phyloP scores from a whole-genome alignment of 2,888 invertebrate species.

The Nezara viridula region DNA sequence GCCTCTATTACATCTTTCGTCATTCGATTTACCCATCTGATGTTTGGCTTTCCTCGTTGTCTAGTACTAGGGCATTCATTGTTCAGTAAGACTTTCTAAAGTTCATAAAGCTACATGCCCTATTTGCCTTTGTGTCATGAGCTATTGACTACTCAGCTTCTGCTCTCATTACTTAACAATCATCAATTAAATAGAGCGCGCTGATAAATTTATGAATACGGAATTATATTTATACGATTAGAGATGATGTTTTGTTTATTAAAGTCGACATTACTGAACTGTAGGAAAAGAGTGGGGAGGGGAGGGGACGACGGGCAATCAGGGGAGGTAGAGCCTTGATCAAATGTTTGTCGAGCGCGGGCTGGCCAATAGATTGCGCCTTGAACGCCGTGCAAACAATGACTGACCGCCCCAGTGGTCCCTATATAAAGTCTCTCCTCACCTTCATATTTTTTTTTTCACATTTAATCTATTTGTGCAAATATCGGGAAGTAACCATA shows the following conservation, averaged over 20 bases:
- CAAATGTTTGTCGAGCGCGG: conserved; percentile 5
- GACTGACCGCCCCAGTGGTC: not conserved
- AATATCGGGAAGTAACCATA: not conserved
- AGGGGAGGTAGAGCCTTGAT: not conserved
- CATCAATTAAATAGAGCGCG: no score
- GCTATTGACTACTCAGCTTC: no score
- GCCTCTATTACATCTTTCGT: no score
- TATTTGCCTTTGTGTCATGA: no score
- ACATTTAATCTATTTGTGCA: not conserved
- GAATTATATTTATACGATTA: no score
- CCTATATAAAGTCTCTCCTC: not conserved
- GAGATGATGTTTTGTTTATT: not conserved
- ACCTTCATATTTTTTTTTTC: not conserved
- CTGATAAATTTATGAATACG: no score
- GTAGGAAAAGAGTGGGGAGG: not conserved
- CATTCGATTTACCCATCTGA: no score
- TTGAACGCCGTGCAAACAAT: not conserved
- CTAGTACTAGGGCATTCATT: no score
- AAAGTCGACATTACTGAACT: not conserved
- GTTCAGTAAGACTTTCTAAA: no score
- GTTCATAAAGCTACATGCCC: no score
- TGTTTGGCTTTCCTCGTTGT: no score
- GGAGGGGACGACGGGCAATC: not conserved
- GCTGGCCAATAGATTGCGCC: not conserved
- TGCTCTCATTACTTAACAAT: no score